phyloP scores from a whole-genome alignment of 2,113 vertebrate species.

The Podiceps cristatus region DNA sequence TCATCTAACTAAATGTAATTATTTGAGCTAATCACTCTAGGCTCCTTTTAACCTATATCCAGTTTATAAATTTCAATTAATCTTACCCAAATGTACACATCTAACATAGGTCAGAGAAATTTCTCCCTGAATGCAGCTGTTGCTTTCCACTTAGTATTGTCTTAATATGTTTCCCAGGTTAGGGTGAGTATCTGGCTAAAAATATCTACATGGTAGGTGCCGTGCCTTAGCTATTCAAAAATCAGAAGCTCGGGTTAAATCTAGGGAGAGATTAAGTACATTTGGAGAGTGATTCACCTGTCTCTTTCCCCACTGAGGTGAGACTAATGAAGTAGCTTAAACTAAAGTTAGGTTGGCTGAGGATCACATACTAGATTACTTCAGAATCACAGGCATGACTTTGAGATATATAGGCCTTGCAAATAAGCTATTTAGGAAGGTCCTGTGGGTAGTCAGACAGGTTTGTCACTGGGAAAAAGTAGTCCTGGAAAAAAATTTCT shows the following conservation, averaged over 20 bases:
- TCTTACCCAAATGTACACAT: neutral
- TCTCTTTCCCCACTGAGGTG: neutral
- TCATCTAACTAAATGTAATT: slow-evolving; percentile 28
- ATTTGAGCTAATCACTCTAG: slow-evolving; percentile 21
- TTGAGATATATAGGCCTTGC: neutral
- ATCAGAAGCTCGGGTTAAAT: neutral
- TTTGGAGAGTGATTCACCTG: neutral
- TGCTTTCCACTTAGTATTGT: neutral
- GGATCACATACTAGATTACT: neutral
- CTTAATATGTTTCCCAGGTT: neutral
- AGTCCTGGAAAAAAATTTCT: neutral
- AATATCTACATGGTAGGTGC: neutral
- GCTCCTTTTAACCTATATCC: slow-evolving; percentile 5
- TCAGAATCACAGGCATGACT: neutral
- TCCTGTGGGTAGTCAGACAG: neutral
- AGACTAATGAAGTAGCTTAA: neutral
- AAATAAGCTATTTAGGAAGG: neutral
- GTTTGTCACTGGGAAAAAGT: neutral
- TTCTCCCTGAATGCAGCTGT: neutral
- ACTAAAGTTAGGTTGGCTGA: neutral
- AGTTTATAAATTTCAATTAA: neutral
- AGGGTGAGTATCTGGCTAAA: neutral
- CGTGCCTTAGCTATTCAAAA: neutral
- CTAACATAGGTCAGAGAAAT: neutral
- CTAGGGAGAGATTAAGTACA: neutral